Evolutionary conservation across 1,140 invertebrate species (phyloP).

Genomic region (Telenomus remus): DNA sequence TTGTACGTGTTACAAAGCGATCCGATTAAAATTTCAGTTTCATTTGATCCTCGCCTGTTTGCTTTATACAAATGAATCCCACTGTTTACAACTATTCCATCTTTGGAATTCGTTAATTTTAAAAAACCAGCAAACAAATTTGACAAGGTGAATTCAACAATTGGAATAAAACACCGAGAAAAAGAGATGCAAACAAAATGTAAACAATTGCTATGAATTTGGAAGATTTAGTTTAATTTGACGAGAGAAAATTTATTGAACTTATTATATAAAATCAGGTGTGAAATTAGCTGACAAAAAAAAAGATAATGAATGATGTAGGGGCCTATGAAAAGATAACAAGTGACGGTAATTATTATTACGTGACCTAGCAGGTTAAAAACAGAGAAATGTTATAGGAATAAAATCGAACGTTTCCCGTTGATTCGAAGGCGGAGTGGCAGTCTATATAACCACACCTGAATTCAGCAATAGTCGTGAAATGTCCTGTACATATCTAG

Average conservation of each 20-base stretch:
- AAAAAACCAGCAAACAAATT: too few relatives aligned
- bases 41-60: background rate
- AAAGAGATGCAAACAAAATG: too few relatives aligned
- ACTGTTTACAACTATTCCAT: background rate
- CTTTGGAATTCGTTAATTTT: too few relatives aligned
- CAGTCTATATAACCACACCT: constrained; percentile 39
- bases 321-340: constrained; percentile 38
- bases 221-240: too few relatives aligned
- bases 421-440: constrained; percentile 38
- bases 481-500: constrained; percentile 32
- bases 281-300: constrained; percentile 1
- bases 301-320: constrained; percentile 26
- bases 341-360: constrained; percentile 39
- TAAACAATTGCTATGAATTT: too few relatives aligned
- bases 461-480: constrained; percentile 46
- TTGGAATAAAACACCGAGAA: too few relatives aligned
- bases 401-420: constrained; percentile 29
- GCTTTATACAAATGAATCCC: background rate
- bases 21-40: constrained; percentile 1
- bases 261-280: too few relatives aligned
- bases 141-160: too few relatives aligned
- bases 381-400: constrained; percentile 24
- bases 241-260: too few relatives aligned
- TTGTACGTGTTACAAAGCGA: constrained; percentile 28
- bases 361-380: constrained; percentile 42